These are phyloP conservation scores for Orussus abietinus DNA, from an alignment of 1,140 invertebrate species.

Conservation along the genomic window DNA sequence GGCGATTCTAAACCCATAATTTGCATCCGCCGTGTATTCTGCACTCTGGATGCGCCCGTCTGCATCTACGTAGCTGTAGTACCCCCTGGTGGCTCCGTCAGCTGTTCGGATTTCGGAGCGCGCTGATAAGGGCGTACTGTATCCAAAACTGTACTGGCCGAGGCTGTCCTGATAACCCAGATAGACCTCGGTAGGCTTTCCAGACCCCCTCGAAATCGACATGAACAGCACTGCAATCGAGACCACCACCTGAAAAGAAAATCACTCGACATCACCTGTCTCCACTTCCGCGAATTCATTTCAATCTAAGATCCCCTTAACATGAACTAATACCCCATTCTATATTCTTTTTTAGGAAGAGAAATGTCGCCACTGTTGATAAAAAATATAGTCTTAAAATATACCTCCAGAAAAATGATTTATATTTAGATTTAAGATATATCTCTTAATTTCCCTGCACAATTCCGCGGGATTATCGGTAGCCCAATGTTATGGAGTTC, in stretches of 20 bases:
- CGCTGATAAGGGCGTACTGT: conserved; percentile 49
- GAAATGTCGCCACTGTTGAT: too few relatives aligned
- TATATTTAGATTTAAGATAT: conserved; percentile 5
- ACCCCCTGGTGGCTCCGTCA: conserved; percentile 37
- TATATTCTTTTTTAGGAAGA: too few relatives aligned
- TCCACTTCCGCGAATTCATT: too few relatives aligned
- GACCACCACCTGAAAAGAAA: too few relatives aligned
- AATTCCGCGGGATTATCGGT: too few relatives aligned
- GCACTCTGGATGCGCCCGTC: conserved; percentile 50
- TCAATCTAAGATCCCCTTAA: too few relatives aligned
- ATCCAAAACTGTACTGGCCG: conserved; percentile 56
- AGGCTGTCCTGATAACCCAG: conserved; percentile 53
- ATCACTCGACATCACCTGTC: too few relatives aligned
- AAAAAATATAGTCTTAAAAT: conserved; percentile 23
- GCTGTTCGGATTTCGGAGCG: conserved; percentile 48
- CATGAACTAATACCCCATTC: too few relatives aligned
- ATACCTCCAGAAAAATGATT: conserved; percentile 15
- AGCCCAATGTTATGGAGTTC: too few relatives aligned
- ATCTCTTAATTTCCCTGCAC: background rate
- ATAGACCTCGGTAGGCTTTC: conserved; percentile 19
- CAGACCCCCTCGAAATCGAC: conserved; percentile 6
- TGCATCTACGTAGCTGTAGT: conserved; percentile 55
- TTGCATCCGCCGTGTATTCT: conserved; percentile 38
- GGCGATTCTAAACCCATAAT: conserved; percentile 52
- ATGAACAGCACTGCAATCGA: too few relatives aligned